Base-by-base conservation (phyloP, 2,888 invertebrate genomes). In the Parnassius orleans region DNA sequence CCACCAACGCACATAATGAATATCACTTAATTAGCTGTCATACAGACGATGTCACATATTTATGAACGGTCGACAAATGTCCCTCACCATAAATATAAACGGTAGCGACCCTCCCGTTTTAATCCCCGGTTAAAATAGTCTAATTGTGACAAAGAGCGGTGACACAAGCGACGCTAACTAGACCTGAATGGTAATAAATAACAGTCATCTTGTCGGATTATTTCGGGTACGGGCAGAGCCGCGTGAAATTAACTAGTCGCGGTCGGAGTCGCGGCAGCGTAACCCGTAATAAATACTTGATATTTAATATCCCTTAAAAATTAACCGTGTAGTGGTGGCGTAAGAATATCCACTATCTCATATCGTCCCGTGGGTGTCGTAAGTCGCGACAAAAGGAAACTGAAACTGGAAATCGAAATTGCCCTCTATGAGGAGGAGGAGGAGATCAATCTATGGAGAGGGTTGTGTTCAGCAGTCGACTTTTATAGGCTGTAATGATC, bases 121-220 rank as follows among this genome's bases (percentile, higher is more conserved):
- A 64, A 66, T 65, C 60, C 62, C 60, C 60, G 63, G 56, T 67
- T 66, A 59, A 66, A 66, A 65, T 65, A 66, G 61, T 69, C 65
- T 70, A 70, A 70, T 68, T 68, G 70, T 72, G 70, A 68, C 66
- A 66, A 59, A 66, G 57, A 48, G 14, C 47, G 48, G 64, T 57
- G 62, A 64, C 68, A 73, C 72, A 74, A 72, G 66, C 72, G 62
- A 57, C 67, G 66, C 72, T 75, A 73, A 72, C 72, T 71, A 71
- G 69, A 70, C 65, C 68, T 66, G 67, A 73, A 68, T 68, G 69
- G 65, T 72, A 68, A 76, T 78, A 76, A 79, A 79, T 77, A 77
- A 74, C 70, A 63, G 72, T 74, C 74, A 77, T 80, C 73, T 70
- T 65, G 65, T 57, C 43, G 57, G 51, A 51, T 57, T 57, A 57